A percentile compares a stretch with the other conserved stretches of the same genome.
phyloP scores from a whole-genome alignment of 1,140 invertebrate species.

The Harpegnathos saltator region DNA sequence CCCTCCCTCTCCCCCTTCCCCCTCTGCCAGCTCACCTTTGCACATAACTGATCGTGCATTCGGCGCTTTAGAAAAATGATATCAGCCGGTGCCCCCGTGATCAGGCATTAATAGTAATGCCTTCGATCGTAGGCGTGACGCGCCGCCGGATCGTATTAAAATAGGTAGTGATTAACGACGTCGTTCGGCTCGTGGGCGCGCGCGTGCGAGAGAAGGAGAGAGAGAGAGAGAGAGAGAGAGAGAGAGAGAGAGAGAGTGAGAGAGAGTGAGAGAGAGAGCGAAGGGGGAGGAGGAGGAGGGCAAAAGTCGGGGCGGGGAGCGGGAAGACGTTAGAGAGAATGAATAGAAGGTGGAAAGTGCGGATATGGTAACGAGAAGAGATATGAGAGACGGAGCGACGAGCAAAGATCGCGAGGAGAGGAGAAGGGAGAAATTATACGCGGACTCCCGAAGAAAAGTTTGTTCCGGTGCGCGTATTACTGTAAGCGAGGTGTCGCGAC shows the following conservation, averaged over 20 bases:
- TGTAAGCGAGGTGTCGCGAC: not conserved
- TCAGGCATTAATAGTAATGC: constrained; percentile 70
- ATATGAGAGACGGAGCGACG: not conserved
- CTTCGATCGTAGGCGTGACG: constrained; percentile 59
- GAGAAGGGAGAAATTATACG: constrained; percentile 26
- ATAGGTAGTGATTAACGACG: constrained; percentile 73
- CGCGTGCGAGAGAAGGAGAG: not conserved
- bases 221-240: not conserved
- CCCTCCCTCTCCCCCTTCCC: no score
- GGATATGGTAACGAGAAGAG: constrained; percentile 55
- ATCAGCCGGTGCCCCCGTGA: constrained; percentile 64
- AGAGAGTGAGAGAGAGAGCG: constrained; percentile 9
- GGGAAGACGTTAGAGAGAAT: not conserved
- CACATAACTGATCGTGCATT: constrained; percentile 62
- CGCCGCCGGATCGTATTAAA: constrained; percentile 69
- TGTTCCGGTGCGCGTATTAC: constrained; percentile 3
- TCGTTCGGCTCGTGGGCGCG: constrained; percentile 37
- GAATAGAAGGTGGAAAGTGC: constrained; percentile 46
- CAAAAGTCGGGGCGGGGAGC: not conserved
- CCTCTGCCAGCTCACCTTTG: no score
- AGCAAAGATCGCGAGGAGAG: constrained; percentile 19
- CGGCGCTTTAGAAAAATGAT: constrained; percentile 67
- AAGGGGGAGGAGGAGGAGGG: not conserved
- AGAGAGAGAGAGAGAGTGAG: not conserved
- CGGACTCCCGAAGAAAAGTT: constrained; percentile 39